Base-by-base conservation (phyloP, 2,888 invertebrate genomes). In the Pseudoips prasinana region DNA sequence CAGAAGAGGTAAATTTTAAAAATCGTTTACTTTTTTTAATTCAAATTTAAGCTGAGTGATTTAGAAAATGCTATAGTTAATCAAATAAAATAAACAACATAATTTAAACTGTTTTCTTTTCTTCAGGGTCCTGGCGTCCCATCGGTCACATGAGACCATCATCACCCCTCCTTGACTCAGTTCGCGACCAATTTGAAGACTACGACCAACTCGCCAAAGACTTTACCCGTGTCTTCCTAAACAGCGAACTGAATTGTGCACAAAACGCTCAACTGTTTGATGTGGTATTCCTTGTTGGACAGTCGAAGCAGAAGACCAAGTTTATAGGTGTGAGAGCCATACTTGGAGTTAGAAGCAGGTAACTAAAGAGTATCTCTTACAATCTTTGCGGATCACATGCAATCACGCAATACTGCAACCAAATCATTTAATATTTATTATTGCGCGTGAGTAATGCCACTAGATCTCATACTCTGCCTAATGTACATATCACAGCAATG, bases 111-210 rank as follows among this genome's bases (percentile, higher is more conserved):
- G n/a, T n/a, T n/a, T n/a, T n/a, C n/a, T n/a, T n/a, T 14, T 8
- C 23, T 25, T 0, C 60, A 92, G 96, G 95, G 27, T 97, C 97
- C 4, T 97, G 97, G 97, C 91, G 97, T 63, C 97, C 97, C 7
- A 97, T 97, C 49, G 97, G 92, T 50, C 97, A 97, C 78, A 97
- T 97, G 97, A 90, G 97, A 64, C 97, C 97, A 0, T 97, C 96
- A 0, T 96, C 96, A 9, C 97, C 97, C 0, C 90, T 98, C 20
- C 89, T 97, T 54, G 97, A 98, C 80, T 96, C 96, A 3, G 97
- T 97, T 22, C 90, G 97, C 58, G 97, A 97, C 85, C 95, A 96
- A 71, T 97, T 97, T 73, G 97, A 97, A 81, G 96, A 96, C 80
- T 96, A 97, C 83, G 97, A 97, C 76, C 96, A 96, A 73, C 89